Conservation (phyloP, 2,113 vertebrate species). For the Chaetops frenatus region DNA sequence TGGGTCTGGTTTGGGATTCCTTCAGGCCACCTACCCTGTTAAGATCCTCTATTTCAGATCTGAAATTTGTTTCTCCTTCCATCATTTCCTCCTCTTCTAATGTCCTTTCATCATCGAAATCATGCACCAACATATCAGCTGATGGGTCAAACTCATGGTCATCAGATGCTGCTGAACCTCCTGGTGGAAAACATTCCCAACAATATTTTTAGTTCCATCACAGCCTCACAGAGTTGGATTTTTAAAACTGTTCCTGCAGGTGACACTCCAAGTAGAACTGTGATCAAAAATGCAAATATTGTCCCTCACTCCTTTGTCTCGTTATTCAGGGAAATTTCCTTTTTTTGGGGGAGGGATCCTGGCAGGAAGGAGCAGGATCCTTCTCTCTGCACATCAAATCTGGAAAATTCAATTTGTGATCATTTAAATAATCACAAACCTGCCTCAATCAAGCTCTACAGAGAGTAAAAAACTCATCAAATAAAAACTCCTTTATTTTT, state of each 20-base stretch:
- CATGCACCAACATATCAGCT: conserved; percentile 97
- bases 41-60: conserved; percentile 92
- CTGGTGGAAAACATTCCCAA: conserved; percentile 65
- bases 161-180: conserved; percentile 86
- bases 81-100: conserved; percentile 96
- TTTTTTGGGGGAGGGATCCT: too few relatives aligned
- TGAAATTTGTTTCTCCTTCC: conserved; percentile 91
- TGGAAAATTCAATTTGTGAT: neutral
- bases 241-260: neutral
- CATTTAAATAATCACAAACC: neutral
- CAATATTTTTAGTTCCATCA: conserved; percentile 38
- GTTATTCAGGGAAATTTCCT: neutral
- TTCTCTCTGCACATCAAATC: accelerated
- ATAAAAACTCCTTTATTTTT: neutral
- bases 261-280: neutral
- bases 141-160: conserved; percentile 97
- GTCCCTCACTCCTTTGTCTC: neutral
- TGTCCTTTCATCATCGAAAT: conserved; percentile 96
- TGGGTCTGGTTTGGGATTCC: neutral
- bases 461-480: neutral
- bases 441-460: neutral
- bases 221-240: neutral
- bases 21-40: conserved; percentile 79
- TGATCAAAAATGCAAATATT: neutral
- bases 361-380: neutral